Evolutionary conservation across 30 jellyfish, hydroid and myxozoan genomes (phyloP).

Genomic region (Chrysaora quinquecirrha): DNA sequence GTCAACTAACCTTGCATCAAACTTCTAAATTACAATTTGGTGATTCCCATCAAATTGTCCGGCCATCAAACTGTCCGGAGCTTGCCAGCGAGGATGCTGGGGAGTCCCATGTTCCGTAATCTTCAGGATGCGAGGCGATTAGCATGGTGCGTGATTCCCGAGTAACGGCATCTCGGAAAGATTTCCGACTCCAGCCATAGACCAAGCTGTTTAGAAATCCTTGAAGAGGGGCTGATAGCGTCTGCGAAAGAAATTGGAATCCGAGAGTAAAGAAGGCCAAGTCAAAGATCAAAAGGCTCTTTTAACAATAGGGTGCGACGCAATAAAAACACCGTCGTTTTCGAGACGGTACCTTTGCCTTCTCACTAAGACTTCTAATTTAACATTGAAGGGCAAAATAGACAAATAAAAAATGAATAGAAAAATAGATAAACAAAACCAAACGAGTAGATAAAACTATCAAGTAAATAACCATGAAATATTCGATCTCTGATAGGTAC

Average conservation of each 20-base stretch:
- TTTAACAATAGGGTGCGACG: too few species aligned
- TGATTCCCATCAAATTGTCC: too few species aligned
- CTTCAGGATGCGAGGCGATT: neutral
- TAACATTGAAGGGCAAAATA: neutral
- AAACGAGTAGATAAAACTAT: too few species aligned
- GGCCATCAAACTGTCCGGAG: constrained; percentile 26
- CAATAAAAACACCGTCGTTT: too few species aligned
- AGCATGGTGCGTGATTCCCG: constrained; percentile 51
- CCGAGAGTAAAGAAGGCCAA: too few species aligned
- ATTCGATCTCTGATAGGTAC: too few species aligned
- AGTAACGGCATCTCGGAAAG: constrained; percentile 83
- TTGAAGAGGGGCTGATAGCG: constrained; percentile 91
- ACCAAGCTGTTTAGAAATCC: constrained; percentile 93
- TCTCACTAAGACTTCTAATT: neutral
- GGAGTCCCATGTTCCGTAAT: constrained; percentile 47
- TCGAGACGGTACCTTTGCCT: too few species aligned
- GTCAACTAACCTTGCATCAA: too few species aligned
- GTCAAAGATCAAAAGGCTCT: too few species aligned
- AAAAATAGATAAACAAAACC: neutral
- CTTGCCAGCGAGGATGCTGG: constrained; percentile 40
- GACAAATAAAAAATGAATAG: neutral
- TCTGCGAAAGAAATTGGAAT: constrained; percentile 34
- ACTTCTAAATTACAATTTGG: too few species aligned
- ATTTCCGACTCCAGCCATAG: constrained; percentile 89
- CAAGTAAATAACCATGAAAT: too few species aligned